These are phyloP conservation scores for Phoxinus phoxinus DNA, from an alignment of 2,113 vertebrate species.

Conservation along the genomic window DNA sequence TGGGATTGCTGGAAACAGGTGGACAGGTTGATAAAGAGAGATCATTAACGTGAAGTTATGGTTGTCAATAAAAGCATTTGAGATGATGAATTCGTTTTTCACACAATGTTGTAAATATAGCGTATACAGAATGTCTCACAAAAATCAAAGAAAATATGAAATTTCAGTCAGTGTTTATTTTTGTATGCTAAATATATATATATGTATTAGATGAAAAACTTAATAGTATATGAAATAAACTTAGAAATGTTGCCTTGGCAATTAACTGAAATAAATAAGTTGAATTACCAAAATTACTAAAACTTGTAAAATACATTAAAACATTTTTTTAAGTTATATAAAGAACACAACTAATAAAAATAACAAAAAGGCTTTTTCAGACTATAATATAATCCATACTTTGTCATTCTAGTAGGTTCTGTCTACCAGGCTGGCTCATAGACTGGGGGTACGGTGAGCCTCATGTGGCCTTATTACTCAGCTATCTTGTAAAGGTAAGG, in stretches of 20 bases:
- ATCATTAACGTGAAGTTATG: conserved; percentile 4
- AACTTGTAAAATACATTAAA: neutral
- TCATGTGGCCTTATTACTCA: conserved; percentile 78
- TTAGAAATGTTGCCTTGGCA: neutral
- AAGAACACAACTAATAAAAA: neutral
- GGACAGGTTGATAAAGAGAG: conserved; percentile 18
- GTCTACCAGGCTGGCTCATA: conserved; percentile 30
- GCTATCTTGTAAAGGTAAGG: conserved; percentile 58
- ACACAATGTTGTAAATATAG: neutral
- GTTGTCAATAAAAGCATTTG: conserved; percentile 16
- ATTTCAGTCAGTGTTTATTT: neutral
- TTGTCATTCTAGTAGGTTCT: conserved; percentile 3
- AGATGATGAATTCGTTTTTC: neutral
- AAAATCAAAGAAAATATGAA: neutral
- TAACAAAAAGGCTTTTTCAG: neutral
- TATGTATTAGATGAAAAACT: neutral
- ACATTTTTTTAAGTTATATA: neutral
- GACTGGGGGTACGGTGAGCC: conserved; percentile 51
- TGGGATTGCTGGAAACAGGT: conserved; percentile 18
- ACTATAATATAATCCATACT: neutral
- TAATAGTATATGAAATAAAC: neutral
- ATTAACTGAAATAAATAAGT: too few species aligned
- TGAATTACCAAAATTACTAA: neutral
- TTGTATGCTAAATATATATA: neutral
- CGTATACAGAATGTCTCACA: neutral